Base-by-base conservation (phyloP, 2,113 vertebrate genomes). In the Haemorhous mexicanus region DNA sequence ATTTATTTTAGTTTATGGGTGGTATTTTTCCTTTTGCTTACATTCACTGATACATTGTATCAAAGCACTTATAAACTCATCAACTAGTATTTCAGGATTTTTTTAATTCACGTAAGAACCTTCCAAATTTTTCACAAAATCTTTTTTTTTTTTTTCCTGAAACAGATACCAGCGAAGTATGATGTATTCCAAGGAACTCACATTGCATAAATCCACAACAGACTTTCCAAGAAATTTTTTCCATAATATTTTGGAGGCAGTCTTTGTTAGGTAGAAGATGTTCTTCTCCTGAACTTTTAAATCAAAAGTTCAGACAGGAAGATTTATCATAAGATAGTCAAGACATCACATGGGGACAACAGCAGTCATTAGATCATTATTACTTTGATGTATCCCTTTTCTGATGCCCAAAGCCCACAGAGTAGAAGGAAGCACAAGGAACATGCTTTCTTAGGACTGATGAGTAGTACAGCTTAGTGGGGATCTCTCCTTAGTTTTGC, bases 381-480 rank as follows among this genome's bases (percentile, higher is more conserved):
- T 80, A 46, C 73, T 59, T 67, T 68, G 39, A 39, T 50, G 9
- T 32, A 32, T 68, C 14, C 1, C 37, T 86, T 67, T 72, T 46
- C 24, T 72, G 52, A 49, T 67, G 21, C 28, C 10, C 28, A 55
- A 58, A 87, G 5, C 44, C 84, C 39, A 37, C 17, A 22, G 4
- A 84, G 10, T 5, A 32, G 44, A 56, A 69, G 30, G 14, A 83
- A 75, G 32, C 39, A 53, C 6, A 49, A 27, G 0, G 0, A 72
- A 76, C 6, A 24, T 28, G 6, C 3, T 90, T 11, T 73, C 14
- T 59, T 43, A 66, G n/a, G 16, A 28, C 17, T 61, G 37, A 47
- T 56, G 17, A 79, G 3, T 62, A 58, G 3, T 16, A n/a, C 16
- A 88, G 8, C 6, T 80, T 55, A 73, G 17, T 47, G 15, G 13